Evolutionary conservation across 2,797 vertebrate genomes (phyloP).

Genomic region (Spatula versicolor): DNA sequence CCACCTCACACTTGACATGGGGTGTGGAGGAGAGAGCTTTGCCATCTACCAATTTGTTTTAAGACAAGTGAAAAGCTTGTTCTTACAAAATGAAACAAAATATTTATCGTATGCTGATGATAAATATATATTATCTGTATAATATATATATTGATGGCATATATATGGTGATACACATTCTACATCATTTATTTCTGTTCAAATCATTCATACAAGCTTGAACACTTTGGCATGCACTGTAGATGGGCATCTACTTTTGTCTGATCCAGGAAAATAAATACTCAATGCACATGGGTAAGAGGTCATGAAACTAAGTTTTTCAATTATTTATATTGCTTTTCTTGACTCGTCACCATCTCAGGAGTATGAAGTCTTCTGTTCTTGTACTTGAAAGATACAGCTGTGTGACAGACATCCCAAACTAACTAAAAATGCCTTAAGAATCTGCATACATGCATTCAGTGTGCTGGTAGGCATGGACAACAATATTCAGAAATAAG

Average conservation of each 20-base stretch:
- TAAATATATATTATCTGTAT: background rate
- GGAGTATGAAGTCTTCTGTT: background rate
- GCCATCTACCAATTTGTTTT: background rate
- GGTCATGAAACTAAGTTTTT: background rate
- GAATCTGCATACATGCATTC: rapidly evolving
- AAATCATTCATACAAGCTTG: background rate
- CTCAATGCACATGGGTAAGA: background rate
- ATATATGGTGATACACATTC: background rate
- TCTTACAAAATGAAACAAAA: background rate
- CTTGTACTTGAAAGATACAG: background rate
- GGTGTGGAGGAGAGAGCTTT: background rate
- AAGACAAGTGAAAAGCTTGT: background rate
- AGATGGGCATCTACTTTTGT: background rate
- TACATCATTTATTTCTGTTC: background rate
- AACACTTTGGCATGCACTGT: background rate
- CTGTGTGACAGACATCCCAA: no score
- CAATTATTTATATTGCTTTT: background rate
- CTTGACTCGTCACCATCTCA: background rate
- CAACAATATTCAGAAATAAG: background rate
- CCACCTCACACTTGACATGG: rapidly evolving
- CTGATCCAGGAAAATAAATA: background rate
- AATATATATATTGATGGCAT: background rate
- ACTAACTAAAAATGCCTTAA: background rate
- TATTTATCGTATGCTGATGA: background rate
- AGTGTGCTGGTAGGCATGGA: background rate